Evolutionary conservation across 2,113 vertebrate species (phyloP).

Genomic region (Tor tambroides): DNA sequence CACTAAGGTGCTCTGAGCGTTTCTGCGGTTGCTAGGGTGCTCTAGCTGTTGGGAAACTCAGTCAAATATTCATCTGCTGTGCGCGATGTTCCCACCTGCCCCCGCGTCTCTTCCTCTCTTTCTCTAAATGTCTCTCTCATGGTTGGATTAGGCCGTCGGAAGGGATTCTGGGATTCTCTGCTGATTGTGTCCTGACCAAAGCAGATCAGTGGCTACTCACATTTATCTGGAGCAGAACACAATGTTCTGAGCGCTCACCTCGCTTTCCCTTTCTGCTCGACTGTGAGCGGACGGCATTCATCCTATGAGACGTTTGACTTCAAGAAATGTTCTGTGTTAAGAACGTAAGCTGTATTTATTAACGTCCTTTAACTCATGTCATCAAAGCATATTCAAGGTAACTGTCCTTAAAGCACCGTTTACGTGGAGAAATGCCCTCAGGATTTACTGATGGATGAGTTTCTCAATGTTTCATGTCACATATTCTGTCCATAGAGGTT

Average conservation of each 20-base stretch:
- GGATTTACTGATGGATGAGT: not conserved
- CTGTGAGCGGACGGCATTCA: not conserved
- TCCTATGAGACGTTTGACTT: not conserved
- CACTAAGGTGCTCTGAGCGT: not conserved
- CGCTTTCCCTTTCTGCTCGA: not conserved
- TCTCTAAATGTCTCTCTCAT: not conserved
- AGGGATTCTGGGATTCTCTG: slow-evolving; percentile 24
- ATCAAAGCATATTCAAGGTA: not conserved
- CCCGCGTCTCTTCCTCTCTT: not conserved
- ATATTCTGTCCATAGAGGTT: not conserved
- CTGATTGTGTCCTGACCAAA: slow-evolving; percentile 41
- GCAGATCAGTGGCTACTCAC: slow-evolving; percentile 35
- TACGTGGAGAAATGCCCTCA: not conserved
- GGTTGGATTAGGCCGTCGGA: slow-evolving; percentile 18
- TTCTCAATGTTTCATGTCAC: not conserved
- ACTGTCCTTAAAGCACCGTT: not conserved
- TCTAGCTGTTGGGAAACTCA: not conserved
- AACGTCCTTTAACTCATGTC: not conserved
- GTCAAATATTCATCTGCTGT: not conserved
- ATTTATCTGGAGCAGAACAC: slow-evolving; percentile 27
- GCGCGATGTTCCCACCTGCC: not conserved
- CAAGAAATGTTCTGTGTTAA: not conserved
- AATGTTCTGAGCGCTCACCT: not conserved
- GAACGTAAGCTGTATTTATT: slow-evolving; percentile 42
- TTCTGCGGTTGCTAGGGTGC: not conserved